Percentiles rank a stretch among this genome's conserved stretches.
phyloP scores from a whole-genome alignment of 2,888 invertebrate genomes.

The Lasioglossum leucozonium region DNA sequence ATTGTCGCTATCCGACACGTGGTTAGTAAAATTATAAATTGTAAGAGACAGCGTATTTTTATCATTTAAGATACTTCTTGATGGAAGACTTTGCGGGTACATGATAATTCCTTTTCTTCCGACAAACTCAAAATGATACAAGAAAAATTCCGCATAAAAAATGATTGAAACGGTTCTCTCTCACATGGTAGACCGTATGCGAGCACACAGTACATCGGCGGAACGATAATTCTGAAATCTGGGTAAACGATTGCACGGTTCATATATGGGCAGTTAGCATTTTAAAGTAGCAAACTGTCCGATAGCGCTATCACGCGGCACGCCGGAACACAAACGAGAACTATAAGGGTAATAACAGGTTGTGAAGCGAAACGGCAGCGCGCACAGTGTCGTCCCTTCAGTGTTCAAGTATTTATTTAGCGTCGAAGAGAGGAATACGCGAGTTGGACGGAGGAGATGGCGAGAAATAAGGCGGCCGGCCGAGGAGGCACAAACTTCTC shows the following conservation, averaged over 20 bases:
- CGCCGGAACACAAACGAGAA: background rate
- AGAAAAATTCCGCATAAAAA: background rate
- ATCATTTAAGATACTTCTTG: no score
- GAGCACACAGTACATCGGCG: background rate
- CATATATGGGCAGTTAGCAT: background rate
- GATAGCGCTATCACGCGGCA: background rate
- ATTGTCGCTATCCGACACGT: no score
- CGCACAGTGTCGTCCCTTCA: slow-evolving; percentile 31
- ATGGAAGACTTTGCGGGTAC: background rate
- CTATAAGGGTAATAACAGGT: slow-evolving; percentile 51
- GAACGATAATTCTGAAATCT: background rate
- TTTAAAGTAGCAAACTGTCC: background rate
- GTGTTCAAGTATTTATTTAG: slow-evolving; percentile 77
- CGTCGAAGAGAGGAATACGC: slow-evolving; percentile 35
- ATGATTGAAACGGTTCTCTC: background rate
- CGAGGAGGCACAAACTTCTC: slow-evolving; percentile 62
- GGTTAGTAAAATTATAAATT: no score
- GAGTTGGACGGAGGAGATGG: background rate
- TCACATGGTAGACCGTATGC: background rate
- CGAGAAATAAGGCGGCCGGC: slow-evolving; percentile 23
- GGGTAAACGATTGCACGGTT: background rate
- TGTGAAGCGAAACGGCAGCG: slow-evolving; percentile 40
- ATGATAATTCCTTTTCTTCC: background rate
- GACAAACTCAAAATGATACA: background rate
- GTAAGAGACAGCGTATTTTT: no score